Percentiles rank a stretch among this genome's conserved stretches.
Evolutionary conservation across 2,797 vertebrate genomes (phyloP).

Genomic region (Phalloptychus januarius): DNA sequence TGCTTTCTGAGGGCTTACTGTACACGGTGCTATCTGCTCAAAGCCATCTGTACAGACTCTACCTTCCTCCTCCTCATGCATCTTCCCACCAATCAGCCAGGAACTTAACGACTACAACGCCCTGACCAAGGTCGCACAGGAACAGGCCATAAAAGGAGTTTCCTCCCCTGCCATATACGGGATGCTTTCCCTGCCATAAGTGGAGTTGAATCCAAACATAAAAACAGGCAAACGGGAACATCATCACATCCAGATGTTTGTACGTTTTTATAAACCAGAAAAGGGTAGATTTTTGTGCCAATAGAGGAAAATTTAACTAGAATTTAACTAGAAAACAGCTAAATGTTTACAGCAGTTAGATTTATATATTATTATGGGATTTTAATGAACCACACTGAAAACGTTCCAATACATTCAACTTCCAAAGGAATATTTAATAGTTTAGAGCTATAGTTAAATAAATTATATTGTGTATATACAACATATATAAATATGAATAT

Average conservation of each 20-base stretch:
- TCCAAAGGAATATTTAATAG: neutral
- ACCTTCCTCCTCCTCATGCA: slow-evolving; percentile 33
- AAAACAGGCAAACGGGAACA: slow-evolving; percentile 6
- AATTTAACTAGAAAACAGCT: neutral
- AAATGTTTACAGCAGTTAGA: neutral
- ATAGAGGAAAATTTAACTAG: neutral
- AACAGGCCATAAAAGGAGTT: slow-evolving; percentile 65
- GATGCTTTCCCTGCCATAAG: slow-evolving; percentile 61
- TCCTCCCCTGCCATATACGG: slow-evolving; percentile 69
- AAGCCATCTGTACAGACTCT: slow-evolving; percentile 80
- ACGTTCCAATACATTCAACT: neutral
- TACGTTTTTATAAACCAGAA: neutral
- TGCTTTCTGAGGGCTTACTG: slow-evolving; percentile 74
- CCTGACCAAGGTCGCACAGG: neutral
- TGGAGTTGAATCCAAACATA: slow-evolving; percentile 54
- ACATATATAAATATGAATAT: neutral
- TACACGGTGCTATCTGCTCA: slow-evolving; percentile 77
- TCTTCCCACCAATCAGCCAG: slow-evolving; percentile 16
- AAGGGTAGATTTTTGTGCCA: neutral
- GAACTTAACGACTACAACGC: neutral
- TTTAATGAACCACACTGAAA: neutral
- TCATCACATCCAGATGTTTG: neutral
- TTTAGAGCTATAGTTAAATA: neutral
- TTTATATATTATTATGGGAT: neutral
- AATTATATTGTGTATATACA: slow-evolving; percentile 5